Base-by-base conservation (phyloP, 2,113 vertebrate species). In the Polyodon spathula region DNA sequence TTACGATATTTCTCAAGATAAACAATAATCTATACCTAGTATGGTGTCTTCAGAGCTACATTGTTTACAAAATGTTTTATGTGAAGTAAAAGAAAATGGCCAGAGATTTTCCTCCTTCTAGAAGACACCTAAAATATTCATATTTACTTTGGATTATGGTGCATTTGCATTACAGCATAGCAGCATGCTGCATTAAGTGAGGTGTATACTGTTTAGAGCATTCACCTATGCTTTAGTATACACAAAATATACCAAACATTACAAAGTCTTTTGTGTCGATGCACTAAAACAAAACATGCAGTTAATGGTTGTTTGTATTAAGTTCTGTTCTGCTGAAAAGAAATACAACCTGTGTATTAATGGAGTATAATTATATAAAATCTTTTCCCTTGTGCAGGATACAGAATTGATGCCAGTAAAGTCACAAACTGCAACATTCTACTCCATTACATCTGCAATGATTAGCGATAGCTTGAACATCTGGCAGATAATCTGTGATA, bases 381-480 rank as follows among this genome's bases (percentile, higher is more conserved):
- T 86, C 88, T 90, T 92, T 91, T 93, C 92, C 93, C 91, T 88
- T 83, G 89, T 89, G 92, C 90, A 80, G 89, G 84, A 86, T 90
- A 86, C 88, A 92, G 90, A 89, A 91, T 89, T 89, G 88, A 92
- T 92, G 91, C 91, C 90, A 92, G 89, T 86, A 85, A 88, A 94
- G 92, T 90, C 90, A 87, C 91, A 91, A 92, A 94, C 91, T 91
- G 92, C 91, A 88, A 89, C 90, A 96, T 94, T 93, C 91, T 92
- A 92, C 88, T 87, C 93, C 94, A 97, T 97, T 95, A 94, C 93
- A 89, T 94, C 93, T 91, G 91, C 92, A 93, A 93, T 93, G 93
- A 95, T 91, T 91, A 91, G 92, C 90, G 89, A 91, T 90, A 86
- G 88, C 83, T 87, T 90, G 89, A 94, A 96, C 93, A 97, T 94